Base-by-base conservation (phyloP, 2,888 invertebrate species). In the Rotaria magnacalcarata region DNA sequence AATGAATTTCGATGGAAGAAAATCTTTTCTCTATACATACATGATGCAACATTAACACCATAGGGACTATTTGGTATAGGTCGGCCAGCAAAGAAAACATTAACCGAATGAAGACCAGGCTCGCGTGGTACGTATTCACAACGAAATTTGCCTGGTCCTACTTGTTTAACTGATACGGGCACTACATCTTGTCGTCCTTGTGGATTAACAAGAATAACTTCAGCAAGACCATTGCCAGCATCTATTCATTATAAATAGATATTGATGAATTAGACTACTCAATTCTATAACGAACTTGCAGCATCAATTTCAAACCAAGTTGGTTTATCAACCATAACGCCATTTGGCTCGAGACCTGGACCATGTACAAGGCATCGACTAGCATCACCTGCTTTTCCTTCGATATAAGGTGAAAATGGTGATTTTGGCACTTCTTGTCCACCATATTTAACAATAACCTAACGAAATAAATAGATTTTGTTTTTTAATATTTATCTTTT, bases 271-370 rank as follows among this genome's bases (percentile, higher is more conserved):
- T 21, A 34, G 11, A 21, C 4, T 2, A 14, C 27, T 11, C 24
- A 41, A 50, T 43, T 54, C 56, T 43, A 43, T 52, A 41, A 88
- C 89, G 88, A 90, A 94, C 94, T 94, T 92, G 94, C 94, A 27
- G 95, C 94, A 88, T 93, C 93, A 88, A 95, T 94, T 89, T 95
- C 95, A 89, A 95, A 95, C 91, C 94, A 94, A 0, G 95, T 95
- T 60, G 94, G 93, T 89, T 93, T 93, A 89, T 94, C 94, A 87
- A 94, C 93, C 89, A 93, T 93, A 54, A 94, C 93, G 16, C 95
- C 95, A 87, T 93, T 93, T 41, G 94, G 93, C 90, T 94, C 94
- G 52, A 95, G 90, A 85, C 95, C 95, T 16, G 95, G 95, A 0
- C 95, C 95, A 52, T 93, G 93, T 7, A 94, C 95, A 47, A 50